Base-by-base conservation (phyloP, 2,888 invertebrate genomes). In the Diaphora mendica region DNA sequence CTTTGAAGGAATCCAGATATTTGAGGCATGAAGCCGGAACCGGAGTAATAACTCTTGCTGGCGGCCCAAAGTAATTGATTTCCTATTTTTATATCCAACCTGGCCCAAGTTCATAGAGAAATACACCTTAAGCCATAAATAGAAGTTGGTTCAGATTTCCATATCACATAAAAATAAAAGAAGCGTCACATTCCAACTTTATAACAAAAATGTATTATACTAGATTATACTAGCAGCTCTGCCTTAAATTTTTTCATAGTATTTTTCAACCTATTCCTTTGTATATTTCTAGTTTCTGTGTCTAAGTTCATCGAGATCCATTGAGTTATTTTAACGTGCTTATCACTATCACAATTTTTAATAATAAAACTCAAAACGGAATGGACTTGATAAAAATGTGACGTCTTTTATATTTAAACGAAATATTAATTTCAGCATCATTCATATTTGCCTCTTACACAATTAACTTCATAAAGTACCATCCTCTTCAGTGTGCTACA, bases 1-100 rank as follows among this genome's bases (percentile, higher is more conserved):
- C 48, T 70, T 35, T 64, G 64, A 71, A 71, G 64, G n/a, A 51
- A 71, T 23, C 71, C 71, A 71, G 71, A 71, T 48, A 35, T 39
- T 39, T 67, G 20, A 39, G 55, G 42, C 65, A 59, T 26, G 44
- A 30, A 55, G 42, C 71, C 55, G 71, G 65, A 59, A 44, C 20
- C 30, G 55, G 20, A 9, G 23, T 66, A 65, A 71, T 71, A 71
- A 71, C 66, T 66, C 55, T 66, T 59, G 55, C 2, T 23, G 35
- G 23, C 26, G 23, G 35, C 30, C 65, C 17, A n/a, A 35, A 17
- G 15, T 30, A 33, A 72, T 64, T 64, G 64, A 69, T 70, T 33
- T 64, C 64, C 64, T 69, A 62, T 69, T 59, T 64, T 70, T 70
- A 64, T 64, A 33, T 44, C n/a, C n/a, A 62, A 62, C 42, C 42